phyloP scores from a whole-genome alignment of 64 coral and sea anemone species.

The Dendronephthya gigantea region DNA sequence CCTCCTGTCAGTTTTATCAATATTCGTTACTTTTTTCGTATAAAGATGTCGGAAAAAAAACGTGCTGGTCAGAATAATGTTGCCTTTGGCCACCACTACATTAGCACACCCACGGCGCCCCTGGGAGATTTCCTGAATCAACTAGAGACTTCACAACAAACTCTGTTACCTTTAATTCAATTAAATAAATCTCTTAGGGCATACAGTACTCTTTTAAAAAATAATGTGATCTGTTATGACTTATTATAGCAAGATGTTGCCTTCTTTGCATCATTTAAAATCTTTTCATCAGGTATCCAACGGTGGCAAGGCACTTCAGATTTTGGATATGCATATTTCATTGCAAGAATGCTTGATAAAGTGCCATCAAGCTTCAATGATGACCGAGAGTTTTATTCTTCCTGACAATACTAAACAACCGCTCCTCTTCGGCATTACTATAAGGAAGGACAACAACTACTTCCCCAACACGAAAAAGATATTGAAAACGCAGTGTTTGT shows the following conservation, averaged over 20 bases:
- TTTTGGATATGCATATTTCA: constrained; percentile 27
- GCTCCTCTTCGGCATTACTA: neutral
- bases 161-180: neutral
- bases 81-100: too few relatives aligned
- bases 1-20: too few relatives aligned
- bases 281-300: neutral
- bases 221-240: constrained; percentile 35
- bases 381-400: constrained; percentile 16
- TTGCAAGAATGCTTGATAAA: constrained; percentile 23
- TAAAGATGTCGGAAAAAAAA: too few relatives aligned
- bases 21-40: too few relatives aligned
- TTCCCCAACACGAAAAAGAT: neutral
- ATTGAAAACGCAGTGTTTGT: constrained; percentile 4
- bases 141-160: neutral
- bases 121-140: too few relatives aligned
- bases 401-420: constrained; percentile 11
- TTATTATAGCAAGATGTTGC: constrained; percentile 11
- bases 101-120: too few relatives aligned
- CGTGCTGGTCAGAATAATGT: too few relatives aligned
- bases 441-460: neutral
- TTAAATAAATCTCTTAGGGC: too few relatives aligned
- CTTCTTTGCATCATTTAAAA: constrained; percentile 6
- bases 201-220: constrained; percentile 15
- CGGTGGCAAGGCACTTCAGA: neutral
- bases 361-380: constrained; percentile 17